These are phyloP conservation scores for Asarcornis scutulata DNA, from an alignment of 2,113 vertebrate genomes.

Conservation along the genomic window DNA sequence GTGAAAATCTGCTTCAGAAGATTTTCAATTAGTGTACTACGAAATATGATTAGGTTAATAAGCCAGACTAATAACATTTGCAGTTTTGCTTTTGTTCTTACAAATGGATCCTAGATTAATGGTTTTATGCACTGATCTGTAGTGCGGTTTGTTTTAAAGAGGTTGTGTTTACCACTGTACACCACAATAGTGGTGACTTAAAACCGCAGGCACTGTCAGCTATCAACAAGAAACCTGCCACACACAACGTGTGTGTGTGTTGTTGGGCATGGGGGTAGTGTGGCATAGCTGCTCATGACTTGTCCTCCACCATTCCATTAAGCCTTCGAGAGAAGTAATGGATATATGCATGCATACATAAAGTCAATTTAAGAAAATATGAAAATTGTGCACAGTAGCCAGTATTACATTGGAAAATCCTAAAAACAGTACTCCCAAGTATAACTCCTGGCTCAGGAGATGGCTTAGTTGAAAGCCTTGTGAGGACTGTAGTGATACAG, in stretches of 20 bases:
- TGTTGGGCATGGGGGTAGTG: not conserved
- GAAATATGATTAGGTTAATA: constrained; percentile 32
- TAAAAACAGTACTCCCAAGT: not conserved
- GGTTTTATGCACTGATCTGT: not conserved
- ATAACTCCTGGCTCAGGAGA: not conserved
- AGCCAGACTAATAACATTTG: not conserved
- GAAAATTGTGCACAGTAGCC: not conserved
- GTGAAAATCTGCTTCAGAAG: constrained; percentile 11
- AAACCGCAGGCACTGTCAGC: not conserved
- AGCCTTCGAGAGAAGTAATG: not conserved
- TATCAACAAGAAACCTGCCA: not conserved
- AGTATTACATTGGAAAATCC: not conserved
- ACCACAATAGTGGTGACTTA: not conserved
- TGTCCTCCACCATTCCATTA: not conserved
- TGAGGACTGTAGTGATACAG: rapidly evolving
- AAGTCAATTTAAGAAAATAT: not conserved
- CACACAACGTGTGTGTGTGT: rapidly evolving
- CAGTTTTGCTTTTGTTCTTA: not conserved
- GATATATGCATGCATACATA: too few relatives aligned
- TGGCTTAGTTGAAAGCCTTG: not conserved
- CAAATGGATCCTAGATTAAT: constrained; percentile 43
- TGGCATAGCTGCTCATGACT: rapidly evolving
- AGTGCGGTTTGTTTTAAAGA: not conserved
- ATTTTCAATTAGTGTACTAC: constrained; percentile 12
- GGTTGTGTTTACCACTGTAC: not conserved